phyloP scores from a whole-genome alignment of 2,113 vertebrate species.

The Prunella fulvescens region DNA sequence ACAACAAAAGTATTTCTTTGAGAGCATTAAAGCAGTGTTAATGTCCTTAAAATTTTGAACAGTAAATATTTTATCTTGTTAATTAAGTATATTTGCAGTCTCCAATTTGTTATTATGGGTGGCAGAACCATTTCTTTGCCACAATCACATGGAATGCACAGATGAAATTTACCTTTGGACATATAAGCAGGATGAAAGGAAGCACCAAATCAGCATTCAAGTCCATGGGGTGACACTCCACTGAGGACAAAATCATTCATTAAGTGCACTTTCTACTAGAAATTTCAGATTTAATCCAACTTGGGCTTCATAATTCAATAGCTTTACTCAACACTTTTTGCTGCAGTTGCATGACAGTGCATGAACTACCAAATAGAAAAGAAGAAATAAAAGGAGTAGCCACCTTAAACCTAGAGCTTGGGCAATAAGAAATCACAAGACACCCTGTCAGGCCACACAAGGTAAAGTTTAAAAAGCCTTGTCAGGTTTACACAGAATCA shows the following conservation, averaged over 20 bases:
- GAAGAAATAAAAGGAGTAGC: background rate
- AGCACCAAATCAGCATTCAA: background rate
- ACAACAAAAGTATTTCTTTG: background rate
- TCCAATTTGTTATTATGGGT: background rate
- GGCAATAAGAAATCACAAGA: background rate
- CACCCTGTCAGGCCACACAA: background rate
- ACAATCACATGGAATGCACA: accelerated
- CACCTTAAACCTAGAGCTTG: background rate
- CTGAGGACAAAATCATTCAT: background rate
- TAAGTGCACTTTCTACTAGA: background rate
- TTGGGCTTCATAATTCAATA: background rate
- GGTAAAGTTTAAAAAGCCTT: background rate
- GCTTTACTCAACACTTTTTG: background rate
- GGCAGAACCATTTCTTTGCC: background rate
- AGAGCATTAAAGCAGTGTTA: background rate
- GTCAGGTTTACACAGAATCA: background rate
- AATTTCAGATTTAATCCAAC: background rate
- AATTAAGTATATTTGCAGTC: background rate
- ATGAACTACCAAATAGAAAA: background rate
- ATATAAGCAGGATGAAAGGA: background rate
- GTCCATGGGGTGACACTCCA: background rate
- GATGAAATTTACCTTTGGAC: background rate
- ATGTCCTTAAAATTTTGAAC: background rate
- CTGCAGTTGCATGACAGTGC: background rate
- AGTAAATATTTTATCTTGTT: slow-evolving; percentile 41